Percentiles rank a stretch among this genome's conserved stretches.
Evolutionary conservation across 2,888 invertebrate species (phyloP).

Genomic region (Spatulosminthurus flaviceps): DNA sequence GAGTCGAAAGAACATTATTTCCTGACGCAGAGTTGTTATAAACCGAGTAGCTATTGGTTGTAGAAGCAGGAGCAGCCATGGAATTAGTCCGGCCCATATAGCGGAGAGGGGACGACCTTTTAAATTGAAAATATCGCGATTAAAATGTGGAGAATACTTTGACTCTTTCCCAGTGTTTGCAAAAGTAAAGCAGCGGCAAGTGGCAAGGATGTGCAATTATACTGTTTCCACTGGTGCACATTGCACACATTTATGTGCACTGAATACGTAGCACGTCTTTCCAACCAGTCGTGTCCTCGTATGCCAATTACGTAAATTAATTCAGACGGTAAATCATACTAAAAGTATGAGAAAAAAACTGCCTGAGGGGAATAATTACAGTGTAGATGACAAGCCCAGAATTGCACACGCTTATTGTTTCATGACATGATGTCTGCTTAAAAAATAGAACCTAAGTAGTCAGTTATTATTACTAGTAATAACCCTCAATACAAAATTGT

Average conservation of each 20-base stretch:
- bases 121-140: constrained; percentile 21
- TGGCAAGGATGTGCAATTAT: not conserved
- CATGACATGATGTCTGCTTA: not conserved
- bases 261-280: not conserved
- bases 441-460: not conserved
- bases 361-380: constrained; percentile 37
- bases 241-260: not conserved
- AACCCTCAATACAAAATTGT: not conserved
- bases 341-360: constrained; percentile 2
- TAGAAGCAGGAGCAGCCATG: constrained; percentile 53
- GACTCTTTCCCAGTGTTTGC: constrained; percentile 3
- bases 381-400: constrained; percentile 13
- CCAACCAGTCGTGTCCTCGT: constrained; percentile 26
- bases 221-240: not conserved
- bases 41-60: constrained; percentile 22
- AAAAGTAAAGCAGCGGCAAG: not conserved
- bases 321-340: constrained; percentile 36
- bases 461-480: constrained; percentile 4
- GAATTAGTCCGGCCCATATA: constrained; percentile 62
- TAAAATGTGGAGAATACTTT: not conserved
- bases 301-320: constrained; percentile 41
- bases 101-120: constrained; percentile 49
- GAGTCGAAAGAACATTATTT: constrained; percentile 28
- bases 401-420: not conserved
- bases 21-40: constrained; percentile 29